A percentile compares a stretch with the other conserved stretches of the same genome.
Evolutionary conservation across 1,140 invertebrate species (phyloP).

Genomic region (Scaptomyza hsui): DNA sequence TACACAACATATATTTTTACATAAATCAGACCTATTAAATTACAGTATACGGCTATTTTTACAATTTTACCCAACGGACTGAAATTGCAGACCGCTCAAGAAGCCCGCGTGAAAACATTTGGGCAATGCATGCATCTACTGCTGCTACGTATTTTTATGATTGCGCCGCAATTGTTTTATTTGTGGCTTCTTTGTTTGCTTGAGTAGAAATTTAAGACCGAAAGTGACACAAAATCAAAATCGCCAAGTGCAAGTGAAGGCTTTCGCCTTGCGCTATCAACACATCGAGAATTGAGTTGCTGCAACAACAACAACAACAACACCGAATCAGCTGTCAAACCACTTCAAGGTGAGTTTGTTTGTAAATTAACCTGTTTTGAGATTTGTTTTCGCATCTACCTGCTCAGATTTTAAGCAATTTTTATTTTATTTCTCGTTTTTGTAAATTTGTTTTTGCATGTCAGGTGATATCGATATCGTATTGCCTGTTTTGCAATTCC

Average conservation of each 20-base stretch:
- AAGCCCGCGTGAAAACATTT: conserved; percentile 17
- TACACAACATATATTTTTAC: background rate
- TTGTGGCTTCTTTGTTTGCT: conserved; percentile 25
- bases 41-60: background rate
- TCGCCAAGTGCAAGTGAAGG: conserved; percentile 34
- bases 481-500: conserved; percentile 5
- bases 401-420: conserved; percentile 3
- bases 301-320: conserved; percentile 33
- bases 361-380: conserved; percentile 60
- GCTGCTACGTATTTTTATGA: conserved; percentile 17
- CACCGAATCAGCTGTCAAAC: conserved; percentile 49
- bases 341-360: conserved; percentile 76
- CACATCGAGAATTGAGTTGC: background rate
- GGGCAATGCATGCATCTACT: conserved; percentile 18
- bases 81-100: conserved; percentile 1
- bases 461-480: conserved; percentile 10
- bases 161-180: conserved; percentile 37
- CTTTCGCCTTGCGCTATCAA: conserved; percentile 24
- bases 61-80: background rate
- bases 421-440: background rate
- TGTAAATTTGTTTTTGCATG: background rate
- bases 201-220: conserved; percentile 27
- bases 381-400: conserved; percentile 12
- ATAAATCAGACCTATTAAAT: conserved; percentile 3
- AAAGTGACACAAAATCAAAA: conserved; percentile 24